phyloP scores from a whole-genome alignment of 2,113 vertebrate genomes.

The Thunnus maccoyii region DNA sequence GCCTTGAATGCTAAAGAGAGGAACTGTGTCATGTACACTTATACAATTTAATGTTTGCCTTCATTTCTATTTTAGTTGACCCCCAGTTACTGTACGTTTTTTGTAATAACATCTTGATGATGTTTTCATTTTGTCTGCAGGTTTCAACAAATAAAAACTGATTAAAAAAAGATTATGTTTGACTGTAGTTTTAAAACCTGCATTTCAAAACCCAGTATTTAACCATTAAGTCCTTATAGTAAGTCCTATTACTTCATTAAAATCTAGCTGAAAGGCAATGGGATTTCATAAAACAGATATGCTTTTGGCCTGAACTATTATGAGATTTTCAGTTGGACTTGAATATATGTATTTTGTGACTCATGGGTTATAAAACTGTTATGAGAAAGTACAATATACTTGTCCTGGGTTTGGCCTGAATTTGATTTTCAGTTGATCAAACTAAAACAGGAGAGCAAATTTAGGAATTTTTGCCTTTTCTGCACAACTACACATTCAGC shows the following conservation, averaged over 20 bases:
- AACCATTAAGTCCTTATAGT: no score
- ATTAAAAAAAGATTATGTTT: not conserved
- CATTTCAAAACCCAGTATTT: not conserved
- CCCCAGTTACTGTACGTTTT: not conserved
- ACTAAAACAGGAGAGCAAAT: slow-evolving; percentile 9
- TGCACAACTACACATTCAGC: slow-evolving; percentile 1
- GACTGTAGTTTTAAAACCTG: not conserved
- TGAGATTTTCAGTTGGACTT: not conserved
- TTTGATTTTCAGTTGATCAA: slow-evolving; percentile 23
- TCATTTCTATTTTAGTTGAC: slow-evolving; percentile 1
- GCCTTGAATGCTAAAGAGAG: slow-evolving; percentile 29
- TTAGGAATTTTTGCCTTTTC: slow-evolving; percentile 1
- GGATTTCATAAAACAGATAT: not conserved
- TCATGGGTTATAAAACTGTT: not conserved
- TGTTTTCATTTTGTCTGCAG: not conserved
- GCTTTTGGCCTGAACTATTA: not conserved
- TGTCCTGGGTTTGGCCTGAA: no score
- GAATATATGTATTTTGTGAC: not conserved
- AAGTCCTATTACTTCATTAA: not conserved
- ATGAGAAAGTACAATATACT: no score
- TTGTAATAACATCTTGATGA: not conserved
- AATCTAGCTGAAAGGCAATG: not conserved
- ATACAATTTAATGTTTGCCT: not conserved
- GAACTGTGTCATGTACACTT: slow-evolving; percentile 6
- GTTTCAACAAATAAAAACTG: no score